Base-by-base conservation (phyloP, 2,888 invertebrate species). In the Flexamia atlantica region DNA sequence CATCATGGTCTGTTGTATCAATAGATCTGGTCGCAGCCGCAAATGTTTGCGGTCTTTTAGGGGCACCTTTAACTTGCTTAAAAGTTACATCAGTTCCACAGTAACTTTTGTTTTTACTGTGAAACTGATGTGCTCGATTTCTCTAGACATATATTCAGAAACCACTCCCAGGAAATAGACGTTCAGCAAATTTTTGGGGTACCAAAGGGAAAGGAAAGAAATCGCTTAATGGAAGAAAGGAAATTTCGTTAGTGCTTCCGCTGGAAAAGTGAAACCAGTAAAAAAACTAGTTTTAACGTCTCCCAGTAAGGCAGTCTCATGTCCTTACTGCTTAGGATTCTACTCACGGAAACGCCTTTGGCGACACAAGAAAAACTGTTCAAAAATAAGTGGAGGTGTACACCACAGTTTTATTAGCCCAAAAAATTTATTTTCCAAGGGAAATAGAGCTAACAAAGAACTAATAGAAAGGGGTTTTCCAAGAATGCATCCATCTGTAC, bases 261-360 rank as follows among this genome's bases (percentile, higher is more conserved):
- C 20, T n/a, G 74, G 74, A 74, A n/a, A 74, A 14, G n/a, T 74
- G 0, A 74, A 28, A 25, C 74, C 74, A 36, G 74, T 74, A 46
- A 46, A 17, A 46, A 46, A 46, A 46, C 46, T 46, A 46, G 7
- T 17, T 2, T 23, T 40, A 74, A 36, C n/a, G 17, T n/a, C 36
- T 36, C 14, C 74, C 10, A 25, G 17, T 12, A 74, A 74, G 20
- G 74, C 40, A n/a, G 40, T 17, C 14, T 12, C 74, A 36, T 74
- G 74, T 42, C 40, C 74, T 1, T 74, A 36, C 20, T 74, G 74
- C 20, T 17, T 14, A 9, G 46, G 46, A 17, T 46, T 14, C 14
- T 74, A 74, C 32, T n/a, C 74, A 3, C 36, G 74, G 40, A 74
- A 74, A 14, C 40, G 14, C 7, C 42, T 74, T 36, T 74, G 74